Evolutionary conservation across 1,140 invertebrate genomes (phyloP).

Genomic region (Phymorhynchus buccinoides): DNA sequence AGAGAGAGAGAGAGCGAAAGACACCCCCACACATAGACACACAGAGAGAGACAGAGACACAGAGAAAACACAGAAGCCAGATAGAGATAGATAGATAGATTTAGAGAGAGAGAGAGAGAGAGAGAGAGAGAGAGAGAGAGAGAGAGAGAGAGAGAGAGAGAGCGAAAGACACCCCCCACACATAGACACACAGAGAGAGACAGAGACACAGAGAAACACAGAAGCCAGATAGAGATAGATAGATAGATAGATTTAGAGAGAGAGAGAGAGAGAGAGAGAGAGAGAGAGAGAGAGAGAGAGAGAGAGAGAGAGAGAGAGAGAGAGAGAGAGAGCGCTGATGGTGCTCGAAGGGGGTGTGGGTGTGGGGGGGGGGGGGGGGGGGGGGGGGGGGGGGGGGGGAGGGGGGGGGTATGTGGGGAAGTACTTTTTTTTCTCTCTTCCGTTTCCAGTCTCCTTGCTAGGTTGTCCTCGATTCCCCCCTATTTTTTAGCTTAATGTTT

Average conservation of each 20-base stretch:
- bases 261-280: neutral
- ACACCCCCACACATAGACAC: no score
- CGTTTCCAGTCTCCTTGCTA: no score
- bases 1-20: no score
- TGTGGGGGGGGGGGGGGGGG: neutral
- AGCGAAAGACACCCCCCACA: neutral
- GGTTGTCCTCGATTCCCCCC: no score
- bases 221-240: neutral
- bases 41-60: no score
- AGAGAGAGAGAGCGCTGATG: neutral
- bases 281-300: neutral
- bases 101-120: no score
- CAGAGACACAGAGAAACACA: neutral
- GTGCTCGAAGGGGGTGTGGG: neutral
- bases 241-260: neutral
- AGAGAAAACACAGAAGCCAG: no score
- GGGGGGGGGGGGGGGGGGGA: no score
- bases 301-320: neutral
- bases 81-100: no score
- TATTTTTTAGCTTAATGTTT: no score
- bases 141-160: neutral
- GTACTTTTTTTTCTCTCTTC: no score
- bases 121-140: neutral
- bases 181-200: neutral
- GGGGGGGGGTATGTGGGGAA: no score